phyloP scores from a whole-genome alignment of 2,113 vertebrate species.

The Oxyura jamaicensis region DNA sequence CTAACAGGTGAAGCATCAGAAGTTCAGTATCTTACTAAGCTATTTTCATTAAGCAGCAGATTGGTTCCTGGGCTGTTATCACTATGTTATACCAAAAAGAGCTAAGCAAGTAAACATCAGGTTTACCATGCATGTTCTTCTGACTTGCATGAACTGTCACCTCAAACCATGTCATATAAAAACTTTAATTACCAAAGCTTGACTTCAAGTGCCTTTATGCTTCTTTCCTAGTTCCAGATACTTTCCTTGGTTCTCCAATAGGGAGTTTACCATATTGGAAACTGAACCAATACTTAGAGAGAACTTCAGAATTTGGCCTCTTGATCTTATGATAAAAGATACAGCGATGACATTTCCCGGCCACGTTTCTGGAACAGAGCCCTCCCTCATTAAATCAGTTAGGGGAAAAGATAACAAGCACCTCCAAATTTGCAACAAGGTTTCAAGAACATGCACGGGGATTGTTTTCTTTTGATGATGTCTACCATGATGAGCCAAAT shows the following conservation, averaged over 20 bases:
- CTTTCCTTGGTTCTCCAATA: background rate
- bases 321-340: background rate
- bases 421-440: background rate
- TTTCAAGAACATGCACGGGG: background rate
- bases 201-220: conserved; percentile 66
- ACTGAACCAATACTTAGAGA: background rate
- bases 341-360: background rate
- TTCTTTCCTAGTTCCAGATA: background rate
- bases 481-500: background rate
- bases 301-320: background rate
- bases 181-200: conserved; percentile 64
- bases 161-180: conserved; percentile 66
- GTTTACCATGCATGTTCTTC: background rate
- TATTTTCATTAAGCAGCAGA: background rate
- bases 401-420: background rate
- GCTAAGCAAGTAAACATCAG: background rate
- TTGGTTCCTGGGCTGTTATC: background rate
- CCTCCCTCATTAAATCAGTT: background rate
- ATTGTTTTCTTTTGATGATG: background rate
- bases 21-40: background rate
- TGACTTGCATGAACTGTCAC: conserved; percentile 11
- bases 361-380: background rate
- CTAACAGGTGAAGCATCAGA: background rate
- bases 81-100: background rate
- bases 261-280: background rate